These are phyloP conservation scores for Arctopsyche grandis DNA, from an alignment of 1,140 invertebrate genomes.

Conservation along the genomic window DNA sequence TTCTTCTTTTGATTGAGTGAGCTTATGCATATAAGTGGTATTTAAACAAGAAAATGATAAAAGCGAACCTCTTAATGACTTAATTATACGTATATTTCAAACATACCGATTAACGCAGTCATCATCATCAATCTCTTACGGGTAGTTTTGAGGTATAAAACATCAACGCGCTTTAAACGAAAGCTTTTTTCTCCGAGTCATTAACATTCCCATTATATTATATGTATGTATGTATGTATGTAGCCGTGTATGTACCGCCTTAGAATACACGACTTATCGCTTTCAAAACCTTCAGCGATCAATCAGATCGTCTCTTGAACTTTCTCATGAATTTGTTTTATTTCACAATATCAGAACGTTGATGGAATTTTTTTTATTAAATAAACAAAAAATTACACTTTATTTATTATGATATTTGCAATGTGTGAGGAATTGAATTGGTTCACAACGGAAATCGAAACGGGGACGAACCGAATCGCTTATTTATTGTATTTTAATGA, in stretches of 20 bases:
- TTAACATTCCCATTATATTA: slow-evolving; percentile 7
- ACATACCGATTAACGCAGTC: not conserved
- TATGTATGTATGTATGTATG: no score
- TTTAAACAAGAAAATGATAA: not conserved
- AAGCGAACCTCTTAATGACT: not conserved
- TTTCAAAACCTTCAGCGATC: slow-evolving; percentile 10
- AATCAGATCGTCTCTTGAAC: not conserved
- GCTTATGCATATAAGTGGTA: no score
- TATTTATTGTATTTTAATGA: slow-evolving; percentile 3
- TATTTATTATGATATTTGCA: no score
- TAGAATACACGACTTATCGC: not conserved
- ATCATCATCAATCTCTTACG: slow-evolving; percentile 9
- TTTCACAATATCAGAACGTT: no score
- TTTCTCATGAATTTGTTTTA: no score
- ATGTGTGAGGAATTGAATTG: no score
- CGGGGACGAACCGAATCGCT: slow-evolving; percentile 16
- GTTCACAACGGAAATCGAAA: not conserved
- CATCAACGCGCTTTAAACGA: not conserved
- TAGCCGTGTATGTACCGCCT: no score
- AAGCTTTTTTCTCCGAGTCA: not conserved
- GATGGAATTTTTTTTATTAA: no score
- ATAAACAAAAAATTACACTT: no score
- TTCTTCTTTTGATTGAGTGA: no score
- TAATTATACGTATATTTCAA: not conserved
- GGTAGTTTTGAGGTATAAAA: not conserved